These are phyloP conservation scores for Scaptomyza caliginosa DNA, from an alignment of 2,888 invertebrate genomes.

Conservation along the genomic window DNA sequence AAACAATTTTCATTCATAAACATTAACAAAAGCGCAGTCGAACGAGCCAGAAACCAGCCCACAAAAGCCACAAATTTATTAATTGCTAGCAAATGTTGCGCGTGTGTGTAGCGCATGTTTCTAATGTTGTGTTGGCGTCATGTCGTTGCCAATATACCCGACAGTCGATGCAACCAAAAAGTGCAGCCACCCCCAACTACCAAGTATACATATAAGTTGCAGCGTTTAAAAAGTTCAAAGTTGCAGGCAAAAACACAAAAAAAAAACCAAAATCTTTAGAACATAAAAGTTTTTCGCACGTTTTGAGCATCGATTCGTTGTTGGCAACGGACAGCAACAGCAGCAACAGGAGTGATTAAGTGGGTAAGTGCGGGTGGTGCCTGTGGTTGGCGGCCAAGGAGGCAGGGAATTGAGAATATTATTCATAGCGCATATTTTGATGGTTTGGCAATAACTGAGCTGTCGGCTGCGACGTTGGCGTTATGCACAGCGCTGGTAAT, in stretches of 20 bases:
- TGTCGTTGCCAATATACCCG: constrained; percentile 27
- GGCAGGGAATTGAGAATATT: constrained; percentile 35
- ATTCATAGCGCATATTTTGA: constrained; percentile 69
- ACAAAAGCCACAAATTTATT: constrained; percentile 54
- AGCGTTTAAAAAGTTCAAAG: constrained; percentile 68
- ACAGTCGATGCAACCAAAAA: constrained; percentile 6
- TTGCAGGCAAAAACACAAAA: constrained; percentile 41
- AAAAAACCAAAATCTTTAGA: constrained; percentile 48
- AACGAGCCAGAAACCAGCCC: constrained; percentile 3
- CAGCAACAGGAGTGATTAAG: constrained; percentile 8
- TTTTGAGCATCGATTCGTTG: constrained; percentile 45
- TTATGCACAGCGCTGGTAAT: constrained; percentile 48
- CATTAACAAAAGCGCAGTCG: constrained; percentile 43
- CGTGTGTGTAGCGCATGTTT: constrained; percentile 53
- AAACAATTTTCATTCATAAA: constrained; percentile 71
- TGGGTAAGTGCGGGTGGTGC: background rate
- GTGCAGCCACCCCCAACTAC: background rate
- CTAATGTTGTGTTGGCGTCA: constrained; percentile 54
- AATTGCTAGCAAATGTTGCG: constrained; percentile 74
- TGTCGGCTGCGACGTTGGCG: constrained; percentile 33
- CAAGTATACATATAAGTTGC: constrained; percentile 13
- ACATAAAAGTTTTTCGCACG: constrained; percentile 76
- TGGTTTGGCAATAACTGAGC: constrained; percentile 61
- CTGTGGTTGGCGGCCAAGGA: background rate
- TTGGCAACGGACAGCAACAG: constrained; percentile 3